Conservation (phyloP, 37 sponge, comb jelly and placozoan species). For the Aphrocallistes beatrix region DNA sequence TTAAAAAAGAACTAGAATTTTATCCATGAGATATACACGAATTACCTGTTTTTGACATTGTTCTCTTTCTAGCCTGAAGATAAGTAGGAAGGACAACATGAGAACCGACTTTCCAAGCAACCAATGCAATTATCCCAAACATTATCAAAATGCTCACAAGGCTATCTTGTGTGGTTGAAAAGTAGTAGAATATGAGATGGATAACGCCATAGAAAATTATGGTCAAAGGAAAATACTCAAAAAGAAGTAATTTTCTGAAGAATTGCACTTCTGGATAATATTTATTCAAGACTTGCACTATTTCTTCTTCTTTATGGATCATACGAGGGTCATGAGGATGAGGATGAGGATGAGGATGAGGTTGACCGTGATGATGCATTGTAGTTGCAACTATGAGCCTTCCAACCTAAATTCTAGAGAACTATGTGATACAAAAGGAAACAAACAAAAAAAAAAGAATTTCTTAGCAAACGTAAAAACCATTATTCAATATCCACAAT, state of each 20-base stretch:
- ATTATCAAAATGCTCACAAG: background rate
- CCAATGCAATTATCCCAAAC: background rate
- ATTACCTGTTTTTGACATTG: background rate
- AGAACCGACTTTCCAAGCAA: background rate
- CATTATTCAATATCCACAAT: too few relatives aligned
- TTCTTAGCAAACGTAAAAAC: too few relatives aligned
- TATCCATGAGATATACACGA: background rate
- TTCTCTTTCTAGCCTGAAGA: background rate
- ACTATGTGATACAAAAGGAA: too few relatives aligned
- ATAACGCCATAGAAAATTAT: background rate
- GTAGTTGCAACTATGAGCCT: too few relatives aligned
- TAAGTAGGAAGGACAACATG: background rate
- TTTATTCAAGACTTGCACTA: background rate
- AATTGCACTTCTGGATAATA: constrained; percentile 6
- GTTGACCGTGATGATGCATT: too few relatives aligned
- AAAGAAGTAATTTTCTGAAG: background rate
- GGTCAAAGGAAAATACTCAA: constrained; percentile 16
- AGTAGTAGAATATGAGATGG: background rate
- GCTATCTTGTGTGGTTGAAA: constrained; percentile 12
- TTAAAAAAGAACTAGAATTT: background rate
- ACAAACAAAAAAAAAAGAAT: too few relatives aligned
- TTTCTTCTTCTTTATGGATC: background rate
- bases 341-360: background rate
- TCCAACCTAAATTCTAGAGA: background rate
- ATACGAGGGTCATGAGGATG: background rate